phyloP scores from a whole-genome alignment of 2,113 vertebrate genomes.

The Castor canadensis region DNA sequence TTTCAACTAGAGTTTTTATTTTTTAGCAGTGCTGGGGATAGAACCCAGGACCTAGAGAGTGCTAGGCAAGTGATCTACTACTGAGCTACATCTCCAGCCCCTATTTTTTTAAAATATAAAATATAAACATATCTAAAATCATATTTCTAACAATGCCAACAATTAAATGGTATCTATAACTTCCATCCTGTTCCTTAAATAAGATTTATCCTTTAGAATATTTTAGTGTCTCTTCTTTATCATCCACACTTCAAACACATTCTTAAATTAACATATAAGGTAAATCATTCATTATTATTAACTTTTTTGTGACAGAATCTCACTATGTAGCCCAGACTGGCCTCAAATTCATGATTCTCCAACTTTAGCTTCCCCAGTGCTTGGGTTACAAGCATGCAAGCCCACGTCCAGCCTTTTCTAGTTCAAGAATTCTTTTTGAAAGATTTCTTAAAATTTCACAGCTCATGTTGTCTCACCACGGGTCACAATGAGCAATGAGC shows the following conservation, averaged over 20 bases:
- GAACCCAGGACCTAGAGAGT: too few species aligned
- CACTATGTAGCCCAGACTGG: neutral
- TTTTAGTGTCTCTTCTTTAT: neutral
- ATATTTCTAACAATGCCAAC: neutral
- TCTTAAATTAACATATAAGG: neutral
- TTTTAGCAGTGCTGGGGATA: neutral
- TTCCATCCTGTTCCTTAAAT: neutral
- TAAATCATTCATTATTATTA: neutral
- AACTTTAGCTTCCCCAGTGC: neutral
- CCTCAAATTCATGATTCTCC: neutral
- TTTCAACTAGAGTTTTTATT: neutral
- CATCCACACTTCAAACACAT: neutral
- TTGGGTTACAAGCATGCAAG: neutral
- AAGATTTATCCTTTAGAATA: neutral
- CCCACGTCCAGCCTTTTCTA: neutral
- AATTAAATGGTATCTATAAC: neutral
- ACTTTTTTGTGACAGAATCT: neutral
- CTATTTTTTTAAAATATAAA: too few species aligned
- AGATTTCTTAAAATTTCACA: neutral
- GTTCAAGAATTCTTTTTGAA: conserved; percentile 41
- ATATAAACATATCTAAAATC: neutral
- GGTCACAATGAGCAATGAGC: neutral
- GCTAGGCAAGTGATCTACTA: too few species aligned
- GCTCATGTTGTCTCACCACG: neutral
- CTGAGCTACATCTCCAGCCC: too few species aligned